A percentile compares a stretch with the other conserved stretches of the same genome.
Evolutionary conservation across 37 sponge, comb jelly and placozoan genomes (phyloP).

Genomic region (Crambe crambe): DNA sequence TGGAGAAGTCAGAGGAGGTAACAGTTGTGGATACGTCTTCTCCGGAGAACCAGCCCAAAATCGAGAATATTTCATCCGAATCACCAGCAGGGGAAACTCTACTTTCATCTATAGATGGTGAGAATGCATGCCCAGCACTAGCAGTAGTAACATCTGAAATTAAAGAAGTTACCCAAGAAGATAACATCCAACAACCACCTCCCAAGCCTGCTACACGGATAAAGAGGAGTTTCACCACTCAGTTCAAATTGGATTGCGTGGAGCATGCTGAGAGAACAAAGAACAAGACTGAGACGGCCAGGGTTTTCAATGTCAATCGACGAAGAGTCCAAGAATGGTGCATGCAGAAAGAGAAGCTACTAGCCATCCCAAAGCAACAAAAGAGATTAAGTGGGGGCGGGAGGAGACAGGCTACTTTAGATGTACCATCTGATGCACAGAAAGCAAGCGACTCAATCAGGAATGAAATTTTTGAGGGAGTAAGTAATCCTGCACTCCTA

Average conservation of each 20-base stretch:
- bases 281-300: slow-evolving; percentile 11
- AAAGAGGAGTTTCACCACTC: slow-evolving; percentile 11
- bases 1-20: no score
- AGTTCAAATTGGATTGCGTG: slow-evolving; percentile 11
- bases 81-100: neutral
- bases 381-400: slow-evolving; percentile 12
- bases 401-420: neutral
- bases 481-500: no score
- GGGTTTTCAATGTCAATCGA: slow-evolving; percentile 2
- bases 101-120: no score
- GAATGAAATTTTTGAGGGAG: no score
- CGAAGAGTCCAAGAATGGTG: slow-evolving; percentile 17
- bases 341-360: neutral
- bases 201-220: no score
- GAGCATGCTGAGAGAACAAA: slow-evolving; percentile 14
- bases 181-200: no score
- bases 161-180: no score
- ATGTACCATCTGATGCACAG: neutral
- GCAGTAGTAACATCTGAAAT: no score
- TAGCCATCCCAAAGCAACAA: slow-evolving; percentile 3
- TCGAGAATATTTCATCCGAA: neutral
- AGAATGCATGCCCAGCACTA: no score
- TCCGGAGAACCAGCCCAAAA: neutral
- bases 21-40: no score
- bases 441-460: no score